A percentile compares a stretch with the other conserved stretches of the same genome.
These are phyloP conservation scores for Lepilemur septentrionalis DNA, from an alignment of 2,797 vertebrate species.

Conservation along the genomic window DNA sequence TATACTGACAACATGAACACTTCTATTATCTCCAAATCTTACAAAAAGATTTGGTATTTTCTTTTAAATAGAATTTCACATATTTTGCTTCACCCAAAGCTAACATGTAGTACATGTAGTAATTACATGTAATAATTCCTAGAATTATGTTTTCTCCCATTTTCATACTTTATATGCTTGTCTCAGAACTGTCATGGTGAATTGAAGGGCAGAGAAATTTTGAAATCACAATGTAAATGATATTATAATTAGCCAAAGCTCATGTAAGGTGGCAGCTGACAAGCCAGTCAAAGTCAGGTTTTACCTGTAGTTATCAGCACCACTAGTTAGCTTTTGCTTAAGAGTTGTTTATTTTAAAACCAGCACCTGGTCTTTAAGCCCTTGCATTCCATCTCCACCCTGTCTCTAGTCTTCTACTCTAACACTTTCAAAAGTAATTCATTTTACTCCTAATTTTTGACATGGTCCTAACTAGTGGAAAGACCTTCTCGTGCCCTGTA, in stretches of 20 bases:
- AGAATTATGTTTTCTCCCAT: not conserved
- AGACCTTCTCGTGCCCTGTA: not conserved
- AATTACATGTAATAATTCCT: not conserved
- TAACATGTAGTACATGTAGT: too few species aligned
- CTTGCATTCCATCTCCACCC: not conserved
- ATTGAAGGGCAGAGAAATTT: not conserved
- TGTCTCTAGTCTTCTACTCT: not conserved
- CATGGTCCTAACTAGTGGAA: not conserved
- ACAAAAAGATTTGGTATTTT: not conserved
- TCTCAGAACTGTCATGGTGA: not conserved
- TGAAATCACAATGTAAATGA: not conserved
- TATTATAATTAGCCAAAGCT: not conserved
- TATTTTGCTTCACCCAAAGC: not conserved
- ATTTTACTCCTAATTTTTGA: not conserved
- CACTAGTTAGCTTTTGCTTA: not conserved
- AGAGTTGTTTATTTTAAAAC: not conserved
- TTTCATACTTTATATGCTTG: not conserved
- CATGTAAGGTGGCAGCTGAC: not conserved
- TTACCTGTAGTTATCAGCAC: not conserved
- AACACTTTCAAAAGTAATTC: not conserved
- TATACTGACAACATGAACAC: not conserved
- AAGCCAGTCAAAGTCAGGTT: not conserved
- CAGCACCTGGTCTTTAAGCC: not conserved
- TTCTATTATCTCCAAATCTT: not conserved
- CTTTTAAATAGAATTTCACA: not conserved